Evolutionary conservation across 2,888 invertebrate species (phyloP).

Genomic region (Keiferia lycopersicella): DNA sequence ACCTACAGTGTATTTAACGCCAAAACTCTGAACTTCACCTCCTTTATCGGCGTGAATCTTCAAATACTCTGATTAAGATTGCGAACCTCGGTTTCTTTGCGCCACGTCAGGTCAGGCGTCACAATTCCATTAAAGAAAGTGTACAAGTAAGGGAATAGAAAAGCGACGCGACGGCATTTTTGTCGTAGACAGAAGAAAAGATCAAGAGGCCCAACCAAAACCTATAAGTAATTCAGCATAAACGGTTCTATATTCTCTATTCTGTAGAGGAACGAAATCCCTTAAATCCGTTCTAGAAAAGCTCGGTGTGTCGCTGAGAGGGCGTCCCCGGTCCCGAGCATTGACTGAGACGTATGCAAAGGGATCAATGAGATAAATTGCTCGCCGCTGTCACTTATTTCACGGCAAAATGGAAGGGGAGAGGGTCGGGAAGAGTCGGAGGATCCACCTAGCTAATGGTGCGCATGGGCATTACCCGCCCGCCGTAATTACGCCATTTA

Average conservation of each 20-base stretch:
- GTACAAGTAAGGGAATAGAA: conserved; percentile 11
- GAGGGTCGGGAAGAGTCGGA: conserved; percentile 32
- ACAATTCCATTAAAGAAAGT: conserved; percentile 29
- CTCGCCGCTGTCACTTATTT: conserved; percentile 68
- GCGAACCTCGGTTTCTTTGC: conserved; percentile 50
- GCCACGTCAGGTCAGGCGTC: conserved; percentile 38
- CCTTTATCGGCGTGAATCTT: conserved; percentile 52
- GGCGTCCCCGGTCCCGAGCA: conserved; percentile 46
- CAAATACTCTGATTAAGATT: conserved; percentile 43
- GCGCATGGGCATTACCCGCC: conserved; percentile 64
- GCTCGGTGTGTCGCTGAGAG: conserved; percentile 34
- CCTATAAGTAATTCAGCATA: conserved; percentile 56
- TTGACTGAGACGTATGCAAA: conserved; percentile 75
- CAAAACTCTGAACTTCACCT: conserved; percentile 40
- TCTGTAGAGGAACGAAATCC: conserved; percentile 53
- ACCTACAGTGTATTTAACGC: conserved; percentile 44
- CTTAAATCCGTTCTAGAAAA: conserved; percentile 60
- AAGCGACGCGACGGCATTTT: background rate
- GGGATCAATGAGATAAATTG: conserved; percentile 77
- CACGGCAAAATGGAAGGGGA: conserved; percentile 53
- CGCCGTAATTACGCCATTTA: conserved; percentile 51
- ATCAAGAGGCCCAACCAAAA: conserved; percentile 49
- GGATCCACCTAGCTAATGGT: conserved; percentile 55
- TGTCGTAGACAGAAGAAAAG: conserved; percentile 35
- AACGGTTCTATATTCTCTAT: conserved; percentile 54